phyloP scores from a whole-genome alignment of 37 sponge, comb jelly and placozoan species.

The Corticium candelabrum region DNA sequence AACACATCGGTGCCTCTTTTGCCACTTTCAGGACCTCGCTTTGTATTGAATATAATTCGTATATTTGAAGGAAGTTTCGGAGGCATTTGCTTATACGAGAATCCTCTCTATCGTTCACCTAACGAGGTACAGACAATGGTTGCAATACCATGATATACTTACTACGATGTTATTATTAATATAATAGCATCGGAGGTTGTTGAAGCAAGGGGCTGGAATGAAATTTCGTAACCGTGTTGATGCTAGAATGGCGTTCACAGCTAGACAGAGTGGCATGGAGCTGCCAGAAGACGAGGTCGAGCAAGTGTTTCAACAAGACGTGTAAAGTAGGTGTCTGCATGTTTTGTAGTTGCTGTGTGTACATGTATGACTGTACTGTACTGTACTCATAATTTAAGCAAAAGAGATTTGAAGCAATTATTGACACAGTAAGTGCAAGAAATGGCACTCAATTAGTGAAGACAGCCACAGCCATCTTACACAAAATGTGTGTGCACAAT shows the following conservation, averaged over 20 bases:
- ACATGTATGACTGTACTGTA: no score
- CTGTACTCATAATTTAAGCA: constrained; percentile 11
- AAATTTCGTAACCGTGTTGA: constrained; percentile 39
- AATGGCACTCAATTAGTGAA: constrained; percentile 69
- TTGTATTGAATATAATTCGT: constrained; percentile 78
- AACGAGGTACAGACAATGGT: constrained; percentile 57
- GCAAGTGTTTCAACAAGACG: constrained; percentile 27
- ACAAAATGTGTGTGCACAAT: no score
- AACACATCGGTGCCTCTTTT: no score
- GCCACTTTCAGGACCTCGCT: constrained; percentile 69
- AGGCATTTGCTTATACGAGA: constrained; percentile 82
- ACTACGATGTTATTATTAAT: background rate
- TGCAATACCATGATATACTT: background rate
- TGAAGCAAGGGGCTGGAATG: constrained; percentile 27
- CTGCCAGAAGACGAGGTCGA: constrained; percentile 33
- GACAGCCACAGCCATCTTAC: constrained; percentile 79
- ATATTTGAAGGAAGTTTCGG: constrained; percentile 93
- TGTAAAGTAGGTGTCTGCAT: no score
- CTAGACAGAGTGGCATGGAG: constrained; percentile 20
- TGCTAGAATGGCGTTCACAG: constrained; percentile 13
- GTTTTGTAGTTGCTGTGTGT: no score
- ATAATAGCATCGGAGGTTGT: constrained; percentile 29
- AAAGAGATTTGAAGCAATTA: constrained; percentile 8
- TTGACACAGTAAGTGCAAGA: constrained; percentile 83
- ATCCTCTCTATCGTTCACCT: constrained; percentile 78